A percentile compares a stretch with the other conserved stretches of the same genome.
These are phyloP conservation scores for Rutpela maculata DNA, from an alignment of 2,888 invertebrate genomes.

Conservation along the genomic window DNA sequence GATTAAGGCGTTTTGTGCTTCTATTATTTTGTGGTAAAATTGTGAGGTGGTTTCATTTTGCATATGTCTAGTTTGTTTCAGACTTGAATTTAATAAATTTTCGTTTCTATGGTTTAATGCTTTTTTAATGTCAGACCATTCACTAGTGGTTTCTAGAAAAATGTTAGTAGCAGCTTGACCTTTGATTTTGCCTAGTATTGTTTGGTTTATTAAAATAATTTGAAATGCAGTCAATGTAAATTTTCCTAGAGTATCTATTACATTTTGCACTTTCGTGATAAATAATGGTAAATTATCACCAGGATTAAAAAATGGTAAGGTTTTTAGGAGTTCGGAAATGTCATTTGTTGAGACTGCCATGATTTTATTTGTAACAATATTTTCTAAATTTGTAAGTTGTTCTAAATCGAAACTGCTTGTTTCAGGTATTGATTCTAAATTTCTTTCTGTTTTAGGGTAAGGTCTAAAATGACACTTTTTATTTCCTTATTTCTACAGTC, in stretches of 20 bases:
- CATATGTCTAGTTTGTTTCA: neutral
- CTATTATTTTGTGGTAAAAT: slow-evolving; percentile 13
- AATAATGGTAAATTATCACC: slow-evolving; percentile 23
- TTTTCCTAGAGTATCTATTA: neutral
- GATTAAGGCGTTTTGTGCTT: slow-evolving; percentile 4
- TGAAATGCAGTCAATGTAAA: slow-evolving; percentile 15
- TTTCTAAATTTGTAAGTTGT: neutral
- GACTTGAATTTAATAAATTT: slow-evolving; percentile 1
- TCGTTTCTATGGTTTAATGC: slow-evolving; percentile 30
- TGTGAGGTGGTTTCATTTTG: slow-evolving; percentile 5
- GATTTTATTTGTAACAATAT: neutral
- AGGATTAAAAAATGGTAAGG: slow-evolving; percentile 4
- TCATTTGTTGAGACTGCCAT: slow-evolving; percentile 5
- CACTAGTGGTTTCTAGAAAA: neutral
- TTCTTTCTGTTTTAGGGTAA: neutral
- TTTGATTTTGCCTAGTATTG: neutral
- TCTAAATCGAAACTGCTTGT: neutral
- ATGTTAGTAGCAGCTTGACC: slow-evolving; percentile 14
- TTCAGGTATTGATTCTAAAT: neutral
- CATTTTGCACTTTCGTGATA: neutral
- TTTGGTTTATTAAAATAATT: neutral
- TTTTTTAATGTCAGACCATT: neutral
- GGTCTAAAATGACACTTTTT: neutral
- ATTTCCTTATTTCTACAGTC: neutral
- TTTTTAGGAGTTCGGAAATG: neutral